Conservation (phyloP, 1,140 invertebrate genomes). For the Augochlora pura region DNA sequence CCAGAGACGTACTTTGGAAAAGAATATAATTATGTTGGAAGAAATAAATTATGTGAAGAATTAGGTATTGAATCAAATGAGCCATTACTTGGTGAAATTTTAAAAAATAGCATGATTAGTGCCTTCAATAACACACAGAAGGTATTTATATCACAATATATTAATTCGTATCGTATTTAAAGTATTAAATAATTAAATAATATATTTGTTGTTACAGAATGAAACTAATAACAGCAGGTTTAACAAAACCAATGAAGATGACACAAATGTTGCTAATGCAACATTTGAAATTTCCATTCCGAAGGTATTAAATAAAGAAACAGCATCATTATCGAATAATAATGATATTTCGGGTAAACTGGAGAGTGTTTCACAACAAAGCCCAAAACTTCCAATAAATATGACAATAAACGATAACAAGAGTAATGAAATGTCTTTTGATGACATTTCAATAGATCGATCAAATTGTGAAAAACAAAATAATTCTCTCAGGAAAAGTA, state of each 20-base stretch:
- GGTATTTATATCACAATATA: conserved; percentile 52
- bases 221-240: conserved; percentile 66
- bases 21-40: conserved; percentile 80
- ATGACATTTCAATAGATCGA: conserved; percentile 56
- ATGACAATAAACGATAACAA: conserved; percentile 76
- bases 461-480: conserved; percentile 62
- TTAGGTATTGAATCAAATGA: conserved; percentile 79
- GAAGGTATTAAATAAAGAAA: conserved; percentile 71
- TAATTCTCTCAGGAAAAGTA: conserved; percentile 67
- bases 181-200: conserved; percentile 12
- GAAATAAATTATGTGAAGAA: conserved; percentile 81
- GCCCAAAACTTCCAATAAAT: conserved; percentile 72
- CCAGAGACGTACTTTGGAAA: conserved; percentile 84
- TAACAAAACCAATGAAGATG: conserved; percentile 65
- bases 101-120: conserved; percentile 76
- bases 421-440: conserved; percentile 46
- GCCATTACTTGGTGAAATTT: conserved; percentile 76
- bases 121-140: conserved; percentile 74
- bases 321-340: conserved; percentile 66
- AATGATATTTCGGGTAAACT: conserved; percentile 69
- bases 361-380: conserved; percentile 66
- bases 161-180: background rate
- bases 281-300: conserved; percentile 76
- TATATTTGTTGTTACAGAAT: conserved; percentile 63
- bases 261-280: conserved; percentile 71